Percentiles rank a stretch among this genome's conserved stretches.
These are phyloP conservation scores for Malurus elegans DNA, from an alignment of 2,113 vertebrate genomes.

Conservation along the genomic window DNA sequence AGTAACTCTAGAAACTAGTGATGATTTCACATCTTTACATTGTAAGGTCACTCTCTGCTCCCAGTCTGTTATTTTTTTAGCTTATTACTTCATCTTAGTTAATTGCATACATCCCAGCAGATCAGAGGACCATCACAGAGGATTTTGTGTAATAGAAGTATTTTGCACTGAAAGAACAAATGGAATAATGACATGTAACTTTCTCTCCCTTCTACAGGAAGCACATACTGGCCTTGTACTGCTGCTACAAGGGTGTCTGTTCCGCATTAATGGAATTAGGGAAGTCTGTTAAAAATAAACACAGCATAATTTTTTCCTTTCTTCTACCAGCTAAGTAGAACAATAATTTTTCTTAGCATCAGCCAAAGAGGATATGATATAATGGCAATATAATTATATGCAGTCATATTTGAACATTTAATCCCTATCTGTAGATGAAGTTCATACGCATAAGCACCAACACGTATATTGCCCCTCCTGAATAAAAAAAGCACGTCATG, in stretches of 20 bases:
- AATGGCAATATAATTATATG: background rate
- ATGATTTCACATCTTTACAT: background rate
- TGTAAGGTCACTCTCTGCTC: background rate
- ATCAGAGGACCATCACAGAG: background rate
- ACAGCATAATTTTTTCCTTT: background rate
- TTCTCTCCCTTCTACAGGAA: background rate
- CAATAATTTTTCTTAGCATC: background rate
- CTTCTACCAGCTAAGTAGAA: background rate
- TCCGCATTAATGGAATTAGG: background rate
- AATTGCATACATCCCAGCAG: background rate
- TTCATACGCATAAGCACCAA: background rate
- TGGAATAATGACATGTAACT: background rate
- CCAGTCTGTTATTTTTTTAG: background rate
- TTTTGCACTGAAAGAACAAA: background rate
- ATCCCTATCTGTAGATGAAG: background rate
- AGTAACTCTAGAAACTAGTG: background rate
- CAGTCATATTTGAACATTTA: background rate
- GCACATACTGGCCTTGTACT: background rate
- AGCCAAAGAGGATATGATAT: background rate
- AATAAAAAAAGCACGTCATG: background rate
- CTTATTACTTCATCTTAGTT: background rate
- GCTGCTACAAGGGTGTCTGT: background rate
- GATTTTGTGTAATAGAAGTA: background rate
- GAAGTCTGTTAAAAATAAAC: background rate
- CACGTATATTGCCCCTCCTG: background rate